These are phyloP conservation scores for Odontophorus gujanensis DNA, from an alignment of 2,113 vertebrate species.

Conservation along the genomic window DNA sequence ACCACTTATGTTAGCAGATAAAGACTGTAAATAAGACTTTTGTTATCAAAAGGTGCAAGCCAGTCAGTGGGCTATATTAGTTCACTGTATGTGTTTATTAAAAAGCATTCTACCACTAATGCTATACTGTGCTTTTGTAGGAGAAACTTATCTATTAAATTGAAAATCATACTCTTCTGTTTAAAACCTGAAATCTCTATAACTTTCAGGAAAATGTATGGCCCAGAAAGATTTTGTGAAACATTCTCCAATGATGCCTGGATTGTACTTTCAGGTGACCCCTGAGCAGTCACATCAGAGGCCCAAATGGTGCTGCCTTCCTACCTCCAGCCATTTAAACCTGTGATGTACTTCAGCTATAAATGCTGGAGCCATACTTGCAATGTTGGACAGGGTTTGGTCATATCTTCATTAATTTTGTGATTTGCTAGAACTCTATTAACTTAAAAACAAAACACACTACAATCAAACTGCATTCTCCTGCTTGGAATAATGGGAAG, in stretches of 20 bases:
- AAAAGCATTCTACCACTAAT: neutral
- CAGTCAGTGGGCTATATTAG: neutral
- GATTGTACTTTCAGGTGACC: neutral
- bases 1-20: neutral
- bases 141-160: neutral
- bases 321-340: neutral
- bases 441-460: neutral
- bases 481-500: neutral
- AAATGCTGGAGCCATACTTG: neutral
- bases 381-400: neutral
- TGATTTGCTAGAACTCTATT: neutral
- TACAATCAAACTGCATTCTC: neutral
- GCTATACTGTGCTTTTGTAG: neutral
- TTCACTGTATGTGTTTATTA: neutral
- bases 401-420: neutral
- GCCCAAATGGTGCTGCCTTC: neutral
- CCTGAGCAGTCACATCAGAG: neutral
- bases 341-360: neutral
- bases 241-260: neutral
- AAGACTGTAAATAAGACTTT: neutral
- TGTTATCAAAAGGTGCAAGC: neutral
- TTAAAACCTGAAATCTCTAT: neutral
- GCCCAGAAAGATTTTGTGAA: neutral
- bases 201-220: neutral
- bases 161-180: no score